Percentiles rank a stretch among this genome's conserved stretches.
phyloP scores from a whole-genome alignment of 2,888 invertebrate species.

The Oscheius onirici region DNA sequence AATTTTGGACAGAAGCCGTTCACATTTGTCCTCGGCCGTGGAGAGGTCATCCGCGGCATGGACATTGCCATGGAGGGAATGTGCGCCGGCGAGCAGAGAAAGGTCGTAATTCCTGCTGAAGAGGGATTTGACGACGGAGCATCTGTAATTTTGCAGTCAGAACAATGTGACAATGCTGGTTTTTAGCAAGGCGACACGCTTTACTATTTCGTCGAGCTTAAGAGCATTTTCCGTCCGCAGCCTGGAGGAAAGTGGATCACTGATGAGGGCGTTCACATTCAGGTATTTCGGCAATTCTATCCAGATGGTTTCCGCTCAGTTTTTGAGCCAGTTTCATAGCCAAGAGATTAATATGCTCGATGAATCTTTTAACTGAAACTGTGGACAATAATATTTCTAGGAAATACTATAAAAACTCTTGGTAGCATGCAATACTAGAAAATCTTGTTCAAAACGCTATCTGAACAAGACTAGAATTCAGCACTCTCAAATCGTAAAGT shows the following conservation, averaged over 20 bases:
- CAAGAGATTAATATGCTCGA: no score
- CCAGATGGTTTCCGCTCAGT: no score
- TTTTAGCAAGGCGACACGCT: conserved; percentile 62
- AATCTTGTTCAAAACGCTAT: no score
- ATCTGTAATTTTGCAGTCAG: background rate
- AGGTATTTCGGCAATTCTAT: no score
- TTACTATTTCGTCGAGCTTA: conserved; percentile 70
- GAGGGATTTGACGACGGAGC: conserved; percentile 63
- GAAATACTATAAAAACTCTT: no score
- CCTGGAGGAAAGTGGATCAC: conserved; percentile 69
- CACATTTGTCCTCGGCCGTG: conserved; percentile 64
- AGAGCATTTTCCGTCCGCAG: conserved; percentile 68
- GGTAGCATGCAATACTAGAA: no score
- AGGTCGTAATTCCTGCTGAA: conserved; percentile 65
- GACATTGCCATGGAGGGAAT: conserved; percentile 63
- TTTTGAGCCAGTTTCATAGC: background rate
- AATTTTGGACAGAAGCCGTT: conserved; percentile 69
- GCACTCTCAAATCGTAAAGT: no score
- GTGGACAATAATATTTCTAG: no score
- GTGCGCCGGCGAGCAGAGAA: conserved; percentile 68
- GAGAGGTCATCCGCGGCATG: conserved; percentile 68
- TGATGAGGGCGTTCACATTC: conserved; percentile 67
- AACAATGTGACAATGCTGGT: background rate
- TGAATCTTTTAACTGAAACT: no score
- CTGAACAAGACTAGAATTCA: no score